Evolutionary conservation across 1,140 invertebrate genomes (phyloP).

Genomic region (Tribolium castaneum): DNA sequence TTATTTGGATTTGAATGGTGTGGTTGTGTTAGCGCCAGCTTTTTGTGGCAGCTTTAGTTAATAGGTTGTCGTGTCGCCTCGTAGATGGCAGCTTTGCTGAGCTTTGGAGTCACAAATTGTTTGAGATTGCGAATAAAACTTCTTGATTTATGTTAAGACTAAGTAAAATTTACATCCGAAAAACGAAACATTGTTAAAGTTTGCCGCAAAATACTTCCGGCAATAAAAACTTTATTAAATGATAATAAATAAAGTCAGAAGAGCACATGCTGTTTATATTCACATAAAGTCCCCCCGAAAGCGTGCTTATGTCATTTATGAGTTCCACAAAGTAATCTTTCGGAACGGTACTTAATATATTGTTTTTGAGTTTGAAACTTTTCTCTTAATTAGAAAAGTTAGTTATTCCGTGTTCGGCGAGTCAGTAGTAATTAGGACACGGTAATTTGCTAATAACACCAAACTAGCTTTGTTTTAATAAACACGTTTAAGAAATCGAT

Average conservation of each 20-base stretch:
- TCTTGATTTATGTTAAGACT: neutral
- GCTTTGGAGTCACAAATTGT: no score
- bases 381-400: conserved; percentile 42
- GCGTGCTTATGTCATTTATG: conserved; percentile 6
- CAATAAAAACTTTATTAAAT: neutral
- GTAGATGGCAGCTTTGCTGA: neutral
- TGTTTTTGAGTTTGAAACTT: conserved; percentile 22
- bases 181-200: neutral
- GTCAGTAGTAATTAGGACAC: conserved; percentile 41
- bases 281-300: neutral
- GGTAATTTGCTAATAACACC: conserved; percentile 34
- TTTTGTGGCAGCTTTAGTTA: no score
- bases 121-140: neutral
- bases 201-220: neutral
- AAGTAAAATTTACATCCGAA: neutral
- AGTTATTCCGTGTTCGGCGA: conserved; percentile 33
- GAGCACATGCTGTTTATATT: neutral
- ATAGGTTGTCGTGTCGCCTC: neutral
- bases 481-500: neutral
- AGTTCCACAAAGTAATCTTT: conserved; percentile 5
- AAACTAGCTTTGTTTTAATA: neutral
- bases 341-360: neutral
- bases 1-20: no score
- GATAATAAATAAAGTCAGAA: neutral
- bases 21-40: no score